Conservation (phyloP, 92 coral and sea anemone genomes). For the Paramuricea clavata region DNA sequence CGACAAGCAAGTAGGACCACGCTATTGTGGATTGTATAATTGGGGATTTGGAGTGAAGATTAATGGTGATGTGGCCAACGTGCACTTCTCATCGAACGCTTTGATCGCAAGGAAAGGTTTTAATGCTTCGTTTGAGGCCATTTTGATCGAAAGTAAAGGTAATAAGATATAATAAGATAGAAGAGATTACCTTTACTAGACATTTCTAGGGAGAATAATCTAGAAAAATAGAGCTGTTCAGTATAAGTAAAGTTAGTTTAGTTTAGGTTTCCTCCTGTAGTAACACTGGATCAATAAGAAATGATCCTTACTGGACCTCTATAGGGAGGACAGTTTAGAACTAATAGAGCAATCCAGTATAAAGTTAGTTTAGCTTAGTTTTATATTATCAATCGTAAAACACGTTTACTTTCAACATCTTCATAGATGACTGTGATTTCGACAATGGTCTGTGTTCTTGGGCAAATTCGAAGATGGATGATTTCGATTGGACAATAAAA, state of each 20-base stretch:
- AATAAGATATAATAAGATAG: too few species aligned
- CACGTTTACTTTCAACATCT: not conserved
- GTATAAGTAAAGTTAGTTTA: too few species aligned
- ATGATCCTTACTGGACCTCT: too few species aligned
- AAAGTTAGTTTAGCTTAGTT: not conserved
- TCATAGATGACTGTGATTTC: constrained; percentile 18
- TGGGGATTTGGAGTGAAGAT: constrained; percentile 9
- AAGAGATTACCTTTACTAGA: too few species aligned
- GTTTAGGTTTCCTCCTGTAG: too few species aligned
- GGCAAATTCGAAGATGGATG: not conserved
- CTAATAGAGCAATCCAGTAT: not conserved
- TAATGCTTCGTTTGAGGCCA: constrained; percentile 16
- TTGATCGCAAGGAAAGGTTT: not conserved
- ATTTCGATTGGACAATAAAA: constrained; percentile 15
- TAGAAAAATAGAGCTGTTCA: not conserved
- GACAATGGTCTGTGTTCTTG: not conserved
- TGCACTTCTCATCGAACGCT: not conserved
- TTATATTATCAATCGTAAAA: not conserved
- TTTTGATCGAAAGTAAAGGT: constrained; percentile 12
- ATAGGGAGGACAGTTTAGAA: not conserved
- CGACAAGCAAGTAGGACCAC: constrained; percentile 43
- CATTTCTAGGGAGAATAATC: too few species aligned
- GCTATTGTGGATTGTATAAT: constrained; percentile 35
- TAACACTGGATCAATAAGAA: too few species aligned
- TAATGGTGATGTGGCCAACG: constrained; percentile 12